Conservation (phyloP, 2,113 vertebrate species). For the Halichoerus grypus region DNA sequence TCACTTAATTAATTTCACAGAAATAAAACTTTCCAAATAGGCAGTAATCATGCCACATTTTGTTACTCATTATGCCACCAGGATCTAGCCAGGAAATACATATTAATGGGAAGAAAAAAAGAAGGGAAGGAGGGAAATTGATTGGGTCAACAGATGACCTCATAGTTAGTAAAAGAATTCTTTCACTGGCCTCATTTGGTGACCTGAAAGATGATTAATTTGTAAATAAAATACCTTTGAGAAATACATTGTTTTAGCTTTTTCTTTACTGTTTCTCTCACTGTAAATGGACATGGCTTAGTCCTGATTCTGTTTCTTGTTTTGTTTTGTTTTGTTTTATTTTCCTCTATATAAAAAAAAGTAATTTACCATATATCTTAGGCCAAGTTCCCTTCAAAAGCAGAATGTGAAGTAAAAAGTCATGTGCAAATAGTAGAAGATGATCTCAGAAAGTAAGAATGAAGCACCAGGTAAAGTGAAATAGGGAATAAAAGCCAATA, state of each 20-base stretch:
- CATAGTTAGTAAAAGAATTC: background rate
- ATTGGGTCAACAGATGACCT: background rate
- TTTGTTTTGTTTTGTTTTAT: background rate
- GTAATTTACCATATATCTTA: background rate
- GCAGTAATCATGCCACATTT: background rate
- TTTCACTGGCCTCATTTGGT: background rate
- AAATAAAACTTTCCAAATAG: slow-evolving; percentile 25
- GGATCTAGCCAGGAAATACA: background rate
- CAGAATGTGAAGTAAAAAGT: background rate
- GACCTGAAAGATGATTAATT: background rate
- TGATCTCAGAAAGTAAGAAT: background rate
- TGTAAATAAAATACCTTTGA: slow-evolving; percentile 20
- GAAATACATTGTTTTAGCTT: background rate
- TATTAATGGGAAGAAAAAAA: background rate
- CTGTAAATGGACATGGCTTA: background rate
- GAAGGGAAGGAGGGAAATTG: background rate
- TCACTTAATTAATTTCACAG: background rate
- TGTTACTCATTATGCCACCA: background rate
- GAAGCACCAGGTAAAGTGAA: background rate
- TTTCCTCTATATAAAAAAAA: background rate
- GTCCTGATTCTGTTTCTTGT: background rate
- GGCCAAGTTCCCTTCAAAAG: background rate
- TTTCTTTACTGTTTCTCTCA: background rate
- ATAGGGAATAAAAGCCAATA: background rate
- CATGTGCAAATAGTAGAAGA: background rate